Evolutionary conservation across 1,140 invertebrate genomes (phyloP).

Genomic region (Hypothenemus hampei): DNA sequence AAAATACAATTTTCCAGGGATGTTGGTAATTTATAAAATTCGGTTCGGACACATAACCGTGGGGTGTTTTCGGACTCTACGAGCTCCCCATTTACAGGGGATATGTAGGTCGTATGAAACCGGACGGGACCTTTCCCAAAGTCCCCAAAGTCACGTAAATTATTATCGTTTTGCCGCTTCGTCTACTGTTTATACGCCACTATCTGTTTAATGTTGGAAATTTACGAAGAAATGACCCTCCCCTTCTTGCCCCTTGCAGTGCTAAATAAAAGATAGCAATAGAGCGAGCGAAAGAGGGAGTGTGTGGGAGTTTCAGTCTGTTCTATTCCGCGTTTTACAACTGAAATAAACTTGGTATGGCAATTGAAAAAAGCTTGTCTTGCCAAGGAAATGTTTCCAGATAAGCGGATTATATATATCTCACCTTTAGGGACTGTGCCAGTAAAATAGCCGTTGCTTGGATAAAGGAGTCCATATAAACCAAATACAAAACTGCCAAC

Average conservation of each 20-base stretch:
- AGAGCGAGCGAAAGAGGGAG: constrained; percentile 16
- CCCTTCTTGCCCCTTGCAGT: too few species aligned
- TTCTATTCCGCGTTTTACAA: constrained; percentile 22
- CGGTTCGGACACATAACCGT: too few species aligned
- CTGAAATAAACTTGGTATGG: constrained; percentile 22
- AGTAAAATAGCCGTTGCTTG: constrained; percentile 4
- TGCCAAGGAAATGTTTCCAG: constrained; percentile 1
- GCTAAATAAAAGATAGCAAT: constrained; percentile 23
- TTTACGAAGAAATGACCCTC: constrained; percentile 26
- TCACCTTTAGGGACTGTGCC: constrained; percentile 9
- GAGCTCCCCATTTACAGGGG: too few species aligned
- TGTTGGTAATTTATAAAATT: too few species aligned
- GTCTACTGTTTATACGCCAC: constrained; percentile 17
- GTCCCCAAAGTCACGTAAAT: constrained; percentile 27
- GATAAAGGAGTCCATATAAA: constrained; percentile 14
- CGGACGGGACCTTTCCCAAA: neutral
- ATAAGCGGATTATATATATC: constrained; percentile 22
- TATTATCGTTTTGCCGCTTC: constrained; percentile 18
- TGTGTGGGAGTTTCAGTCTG: too few species aligned
- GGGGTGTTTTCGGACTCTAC: too few species aligned
- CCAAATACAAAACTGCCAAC: constrained; percentile 8
- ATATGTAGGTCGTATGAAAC: constrained; percentile 20
- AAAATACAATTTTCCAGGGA: too few species aligned
- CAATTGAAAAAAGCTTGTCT: constrained; percentile 20
- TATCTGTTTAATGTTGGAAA: constrained; percentile 26